Conservation (phyloP, 2,113 vertebrate species). For the Terrapene triunguis region DNA sequence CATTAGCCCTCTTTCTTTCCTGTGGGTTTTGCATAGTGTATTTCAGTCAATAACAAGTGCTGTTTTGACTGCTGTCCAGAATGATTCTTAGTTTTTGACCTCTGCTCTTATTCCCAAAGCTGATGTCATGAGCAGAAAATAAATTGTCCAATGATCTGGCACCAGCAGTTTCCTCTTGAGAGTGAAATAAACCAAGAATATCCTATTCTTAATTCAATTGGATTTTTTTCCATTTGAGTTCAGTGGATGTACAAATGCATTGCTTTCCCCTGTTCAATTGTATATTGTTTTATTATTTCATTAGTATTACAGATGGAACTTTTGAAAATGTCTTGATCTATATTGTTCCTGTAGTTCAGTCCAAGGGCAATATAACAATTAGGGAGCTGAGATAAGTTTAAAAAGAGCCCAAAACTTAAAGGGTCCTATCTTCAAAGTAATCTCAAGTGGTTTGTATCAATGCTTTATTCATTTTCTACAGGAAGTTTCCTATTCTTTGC, state of each 20-base stretch:
- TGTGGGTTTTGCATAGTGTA: not conserved
- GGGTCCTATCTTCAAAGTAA: not conserved
- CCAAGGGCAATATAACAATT: not conserved
- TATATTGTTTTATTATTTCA: not conserved
- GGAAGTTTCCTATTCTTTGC: not conserved
- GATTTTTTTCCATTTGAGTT: not conserved
- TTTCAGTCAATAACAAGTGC: slow-evolving; percentile 2
- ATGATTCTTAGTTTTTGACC: slow-evolving; percentile 7
- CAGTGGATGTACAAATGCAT: not conserved
- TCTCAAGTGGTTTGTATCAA: not conserved
- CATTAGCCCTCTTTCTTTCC: not conserved
- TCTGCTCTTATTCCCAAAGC: not conserved
- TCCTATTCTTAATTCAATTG: slow-evolving; percentile 1
- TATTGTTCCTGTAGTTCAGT: not conserved
- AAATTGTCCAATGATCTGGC: not conserved
- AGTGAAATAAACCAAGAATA: slow-evolving; percentile 42
- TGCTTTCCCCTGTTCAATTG: not conserved
- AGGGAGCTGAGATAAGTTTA: not conserved
- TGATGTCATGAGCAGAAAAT: slow-evolving; percentile 14
- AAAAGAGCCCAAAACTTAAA: not conserved
- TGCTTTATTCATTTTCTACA: not conserved
- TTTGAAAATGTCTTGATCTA: not conserved
- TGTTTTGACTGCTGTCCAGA: slow-evolving; percentile 24
- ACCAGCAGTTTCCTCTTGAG: not conserved
- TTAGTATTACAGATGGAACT: not conserved